Evolutionary conservation across 2,888 invertebrate species (phyloP).

Genomic region (Parapristionchus giblindavisi): DNA sequence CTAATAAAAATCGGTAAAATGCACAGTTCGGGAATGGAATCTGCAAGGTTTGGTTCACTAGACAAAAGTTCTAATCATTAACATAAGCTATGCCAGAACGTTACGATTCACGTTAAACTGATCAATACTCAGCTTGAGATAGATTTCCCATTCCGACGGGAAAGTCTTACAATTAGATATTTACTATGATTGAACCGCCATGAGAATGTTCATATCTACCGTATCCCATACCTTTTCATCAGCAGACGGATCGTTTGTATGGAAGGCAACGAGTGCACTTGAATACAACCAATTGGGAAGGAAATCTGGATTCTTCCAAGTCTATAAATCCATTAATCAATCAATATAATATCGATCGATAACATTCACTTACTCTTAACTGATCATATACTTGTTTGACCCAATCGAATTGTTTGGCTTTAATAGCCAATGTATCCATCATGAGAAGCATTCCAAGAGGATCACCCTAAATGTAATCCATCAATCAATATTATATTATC

Average conservation of each 20-base stretch:
- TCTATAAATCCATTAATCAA: constrained; percentile 56
- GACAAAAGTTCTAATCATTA: too few relatives aligned
- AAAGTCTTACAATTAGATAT: too few relatives aligned
- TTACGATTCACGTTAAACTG: too few relatives aligned
- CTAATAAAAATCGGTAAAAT: too few relatives aligned
- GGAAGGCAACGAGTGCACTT: constrained; percentile 78
- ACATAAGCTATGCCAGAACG: too few relatives aligned
- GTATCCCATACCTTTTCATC: constrained; percentile 73
- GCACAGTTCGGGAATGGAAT: too few relatives aligned
- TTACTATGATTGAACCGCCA: too few relatives aligned
- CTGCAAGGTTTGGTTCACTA: too few relatives aligned
- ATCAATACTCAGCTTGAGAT: too few relatives aligned
- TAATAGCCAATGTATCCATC: constrained; percentile 84
- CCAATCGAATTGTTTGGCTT: constrained; percentile 81
- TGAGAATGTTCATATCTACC: too few relatives aligned
- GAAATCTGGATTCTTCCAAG: constrained; percentile 79
- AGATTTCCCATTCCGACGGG: too few relatives aligned
- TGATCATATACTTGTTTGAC: constrained; percentile 74
- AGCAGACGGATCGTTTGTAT: constrained; percentile 67
- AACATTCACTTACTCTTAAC: constrained; percentile 69
- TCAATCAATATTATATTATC: neutral
- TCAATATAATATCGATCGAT: neutral
- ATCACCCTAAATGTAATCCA: constrained; percentile 73
- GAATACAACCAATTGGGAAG: constrained; percentile 89
- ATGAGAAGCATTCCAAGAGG: constrained; percentile 82